These are phyloP conservation scores for Catonia carolina DNA, from an alignment of 2,888 invertebrate genomes.

Conservation along the genomic window DNA sequence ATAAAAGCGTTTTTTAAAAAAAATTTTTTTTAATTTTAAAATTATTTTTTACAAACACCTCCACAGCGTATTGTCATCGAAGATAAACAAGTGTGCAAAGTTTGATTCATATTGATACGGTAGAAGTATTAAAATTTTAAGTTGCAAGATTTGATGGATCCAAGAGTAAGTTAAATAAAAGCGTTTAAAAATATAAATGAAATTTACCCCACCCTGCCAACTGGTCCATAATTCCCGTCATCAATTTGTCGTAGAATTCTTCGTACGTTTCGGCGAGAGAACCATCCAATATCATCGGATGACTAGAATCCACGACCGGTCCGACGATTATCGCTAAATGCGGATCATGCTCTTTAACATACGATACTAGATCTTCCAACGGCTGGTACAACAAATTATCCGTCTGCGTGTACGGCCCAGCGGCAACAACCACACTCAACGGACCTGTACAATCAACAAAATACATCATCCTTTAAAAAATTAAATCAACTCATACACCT, in stretches of 20 bases:
- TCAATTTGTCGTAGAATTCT: constrained; percentile 63
- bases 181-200: neutral
- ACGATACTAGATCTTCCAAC: constrained; percentile 64
- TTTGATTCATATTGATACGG: too few species aligned
- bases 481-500: neutral
- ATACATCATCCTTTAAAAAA: neutral
- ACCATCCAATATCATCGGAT: constrained; percentile 55
- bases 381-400: constrained; percentile 76
- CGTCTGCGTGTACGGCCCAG: constrained; percentile 76
- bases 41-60: too few species aligned
- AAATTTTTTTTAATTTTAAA: too few species aligned
- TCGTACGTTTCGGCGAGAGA: constrained; percentile 62
- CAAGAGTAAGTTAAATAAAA: neutral
- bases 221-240: constrained; percentile 54
- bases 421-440: constrained; percentile 63
- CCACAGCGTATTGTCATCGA: too few species aligned
- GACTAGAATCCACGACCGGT: constrained; percentile 71
- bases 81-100: too few species aligned
- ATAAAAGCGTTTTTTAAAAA: too few species aligned
- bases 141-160: too few species aligned
- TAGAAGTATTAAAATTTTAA: too few species aligned
- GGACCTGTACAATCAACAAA: constrained; percentile 42
- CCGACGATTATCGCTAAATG: constrained; percentile 77
- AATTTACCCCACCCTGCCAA: constrained; percentile 20
- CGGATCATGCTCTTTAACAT: constrained; percentile 61